Conservation (phyloP, 2,888 invertebrate species). For the Lithophane socia region DNA sequence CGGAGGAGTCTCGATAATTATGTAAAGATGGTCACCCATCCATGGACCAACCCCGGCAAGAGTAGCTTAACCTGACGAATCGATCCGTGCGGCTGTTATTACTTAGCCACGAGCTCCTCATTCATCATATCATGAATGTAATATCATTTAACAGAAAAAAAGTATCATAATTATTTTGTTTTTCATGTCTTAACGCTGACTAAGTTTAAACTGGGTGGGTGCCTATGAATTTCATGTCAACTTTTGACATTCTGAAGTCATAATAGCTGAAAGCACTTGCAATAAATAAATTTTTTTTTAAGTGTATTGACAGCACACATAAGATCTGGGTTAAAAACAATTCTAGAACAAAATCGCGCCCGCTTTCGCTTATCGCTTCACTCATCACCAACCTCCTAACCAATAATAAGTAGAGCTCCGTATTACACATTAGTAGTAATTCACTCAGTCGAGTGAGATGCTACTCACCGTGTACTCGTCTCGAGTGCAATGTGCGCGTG, state of each 20-base stretch:
- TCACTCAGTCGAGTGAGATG: slow-evolving; percentile 83
- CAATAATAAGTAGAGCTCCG: slow-evolving; percentile 76
- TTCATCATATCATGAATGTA: neutral
- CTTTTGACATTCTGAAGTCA: neutral
- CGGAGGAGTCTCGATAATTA: too few species aligned
- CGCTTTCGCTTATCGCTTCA: slow-evolving; percentile 70
- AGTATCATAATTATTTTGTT: neutral
- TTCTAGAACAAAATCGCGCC: neutral
- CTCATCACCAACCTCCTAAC: slow-evolving; percentile 65
- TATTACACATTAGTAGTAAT: slow-evolving; percentile 78
- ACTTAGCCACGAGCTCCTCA: too few species aligned
- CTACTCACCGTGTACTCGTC: slow-evolving; percentile 84
- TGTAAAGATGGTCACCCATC: too few species aligned
- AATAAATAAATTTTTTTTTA: too few species aligned
- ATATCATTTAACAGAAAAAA: neutral
- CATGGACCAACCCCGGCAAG: too few species aligned
- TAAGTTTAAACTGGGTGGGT: neutral
- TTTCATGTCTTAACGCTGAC: neutral
- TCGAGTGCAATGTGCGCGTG: slow-evolving; percentile 79
- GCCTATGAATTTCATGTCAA: neutral
- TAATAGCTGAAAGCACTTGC: neutral
- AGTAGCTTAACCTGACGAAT: too few species aligned
- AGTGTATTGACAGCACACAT: too few species aligned
- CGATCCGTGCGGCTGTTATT: too few species aligned
- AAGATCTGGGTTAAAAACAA: too few species aligned